Evolutionary conservation across 2,888 invertebrate genomes (phyloP).

Genomic region (Dasypogon diadema): DNA sequence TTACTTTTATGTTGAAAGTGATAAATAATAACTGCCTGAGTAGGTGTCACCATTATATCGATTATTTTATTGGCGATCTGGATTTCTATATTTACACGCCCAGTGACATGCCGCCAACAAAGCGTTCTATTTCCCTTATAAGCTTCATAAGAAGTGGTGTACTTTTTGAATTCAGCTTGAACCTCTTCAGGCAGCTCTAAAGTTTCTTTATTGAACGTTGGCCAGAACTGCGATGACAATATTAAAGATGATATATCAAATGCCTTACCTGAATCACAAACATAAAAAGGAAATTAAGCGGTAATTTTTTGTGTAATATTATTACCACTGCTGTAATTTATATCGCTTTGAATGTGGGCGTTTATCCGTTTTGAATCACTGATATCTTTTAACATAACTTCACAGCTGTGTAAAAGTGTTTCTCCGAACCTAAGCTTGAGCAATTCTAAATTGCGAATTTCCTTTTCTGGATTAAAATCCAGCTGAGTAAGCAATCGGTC

Average conservation of each 20-base stretch:
- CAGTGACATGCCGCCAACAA: constrained; percentile 94
- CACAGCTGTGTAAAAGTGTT: constrained; percentile 95
- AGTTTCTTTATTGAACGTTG: constrained; percentile 94
- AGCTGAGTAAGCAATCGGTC: constrained; percentile 86
- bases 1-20: constrained; percentile 89
- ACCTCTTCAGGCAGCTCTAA: constrained; percentile 86
- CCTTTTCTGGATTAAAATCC: constrained; percentile 89
- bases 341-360: constrained; percentile 82
- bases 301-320: neutral
- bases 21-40: constrained; percentile 93
- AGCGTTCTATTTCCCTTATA: constrained; percentile 92
- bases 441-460: constrained; percentile 92
- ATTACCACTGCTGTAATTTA: constrained; percentile 66
- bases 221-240: constrained; percentile 99
- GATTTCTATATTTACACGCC: constrained; percentile 90
- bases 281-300: neutral
- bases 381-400: constrained; percentile 98
- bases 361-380: constrained; percentile 96
- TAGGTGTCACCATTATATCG: constrained; percentile 88
- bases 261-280: constrained; percentile 64
- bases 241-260: constrained; percentile 86
- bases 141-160: constrained; percentile 91
- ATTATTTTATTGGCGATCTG: constrained; percentile 85
- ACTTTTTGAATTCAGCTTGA: constrained; percentile 83
- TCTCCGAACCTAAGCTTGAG: constrained; percentile 96